These are phyloP conservation scores for Drosophila teissieri DNA, from an alignment of 1,140 invertebrate genomes.

Conservation along the genomic window DNA sequence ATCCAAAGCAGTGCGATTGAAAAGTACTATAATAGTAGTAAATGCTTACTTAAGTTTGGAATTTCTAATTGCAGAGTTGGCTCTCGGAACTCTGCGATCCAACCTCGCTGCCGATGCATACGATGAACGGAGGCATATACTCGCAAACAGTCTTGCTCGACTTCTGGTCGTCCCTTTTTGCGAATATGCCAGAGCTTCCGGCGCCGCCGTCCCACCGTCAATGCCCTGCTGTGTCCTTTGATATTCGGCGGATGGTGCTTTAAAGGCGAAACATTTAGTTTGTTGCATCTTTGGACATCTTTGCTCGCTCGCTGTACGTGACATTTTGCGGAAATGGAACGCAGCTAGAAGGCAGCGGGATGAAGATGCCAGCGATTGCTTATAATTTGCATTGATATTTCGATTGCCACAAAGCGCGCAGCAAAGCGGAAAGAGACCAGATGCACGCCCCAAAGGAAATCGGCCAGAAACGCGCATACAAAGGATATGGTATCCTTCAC, in stretches of 20 bases:
- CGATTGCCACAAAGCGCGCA: constrained; percentile 47
- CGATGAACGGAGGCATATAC: constrained; percentile 10
- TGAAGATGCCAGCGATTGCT: constrained; percentile 29
- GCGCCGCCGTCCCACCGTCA: constrained; percentile 27
- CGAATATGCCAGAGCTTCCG: constrained; percentile 66
- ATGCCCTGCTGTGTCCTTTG: constrained; percentile 61
- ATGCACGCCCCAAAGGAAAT: constrained; percentile 20
- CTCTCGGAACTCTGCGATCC: not conserved
- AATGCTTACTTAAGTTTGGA: not conserved
- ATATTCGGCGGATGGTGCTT: constrained; percentile 29
- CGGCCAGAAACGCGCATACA: not conserved
- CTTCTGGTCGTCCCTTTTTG: constrained; percentile 8
- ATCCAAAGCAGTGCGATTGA: constrained; percentile 30
- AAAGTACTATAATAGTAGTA: constrained; percentile 11
- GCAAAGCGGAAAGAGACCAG: constrained; percentile 13
- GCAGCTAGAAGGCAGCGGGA: constrained; percentile 5
- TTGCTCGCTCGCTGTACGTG: constrained; percentile 60
- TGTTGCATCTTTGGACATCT: constrained; percentile 74
- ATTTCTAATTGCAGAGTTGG: no score
- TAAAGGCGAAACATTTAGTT: constrained; percentile 77
- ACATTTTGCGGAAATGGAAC: constrained; percentile 67
- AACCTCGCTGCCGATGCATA: constrained; percentile 21
- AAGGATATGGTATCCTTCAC: not conserved
- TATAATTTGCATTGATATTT: constrained; percentile 50
- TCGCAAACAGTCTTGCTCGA: constrained; percentile 8